Evolutionary conservation across 2,797 vertebrate species (phyloP).

Genomic region (Argentina silus): DNA sequence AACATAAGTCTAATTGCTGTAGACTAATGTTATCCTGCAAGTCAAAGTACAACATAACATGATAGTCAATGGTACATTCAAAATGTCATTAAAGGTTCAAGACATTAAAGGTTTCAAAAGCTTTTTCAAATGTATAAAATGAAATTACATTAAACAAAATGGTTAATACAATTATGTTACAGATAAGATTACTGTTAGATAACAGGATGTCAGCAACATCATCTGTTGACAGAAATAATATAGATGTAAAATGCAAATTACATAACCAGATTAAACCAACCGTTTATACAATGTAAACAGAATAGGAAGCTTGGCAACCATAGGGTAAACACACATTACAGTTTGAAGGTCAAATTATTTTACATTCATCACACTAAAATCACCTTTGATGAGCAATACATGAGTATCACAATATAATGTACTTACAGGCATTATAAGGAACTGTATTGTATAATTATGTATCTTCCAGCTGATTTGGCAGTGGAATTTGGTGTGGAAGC

Average conservation of each 20-base stretch:
- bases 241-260: slow-evolving; percentile 33
- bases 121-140: slow-evolving; percentile 14
- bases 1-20: too few relatives aligned
- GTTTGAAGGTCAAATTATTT: slow-evolving; percentile 37
- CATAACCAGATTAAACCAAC: slow-evolving; percentile 1
- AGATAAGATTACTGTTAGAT: slow-evolving; percentile 30
- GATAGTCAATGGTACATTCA: neutral
- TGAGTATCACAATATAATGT: neutral
- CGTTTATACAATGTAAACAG: neutral
- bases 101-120: neutral
- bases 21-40: neutral
- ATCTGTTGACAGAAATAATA: neutral
- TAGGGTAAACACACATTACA: neutral
- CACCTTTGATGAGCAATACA: neutral
- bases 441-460: neutral
- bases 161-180: slow-evolving; percentile 33
- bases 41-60: neutral
- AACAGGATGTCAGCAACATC: neutral
- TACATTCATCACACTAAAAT: slow-evolving; percentile 19
- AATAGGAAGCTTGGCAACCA: slow-evolving; percentile 11
- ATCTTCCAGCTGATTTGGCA: neutral
- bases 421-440: neutral
- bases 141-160: slow-evolving; percentile 23
- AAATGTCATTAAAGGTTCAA: neutral
- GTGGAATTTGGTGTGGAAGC: neutral